Conservation (phyloP, 2,888 invertebrate species). For the Andrena dorsata region DNA sequence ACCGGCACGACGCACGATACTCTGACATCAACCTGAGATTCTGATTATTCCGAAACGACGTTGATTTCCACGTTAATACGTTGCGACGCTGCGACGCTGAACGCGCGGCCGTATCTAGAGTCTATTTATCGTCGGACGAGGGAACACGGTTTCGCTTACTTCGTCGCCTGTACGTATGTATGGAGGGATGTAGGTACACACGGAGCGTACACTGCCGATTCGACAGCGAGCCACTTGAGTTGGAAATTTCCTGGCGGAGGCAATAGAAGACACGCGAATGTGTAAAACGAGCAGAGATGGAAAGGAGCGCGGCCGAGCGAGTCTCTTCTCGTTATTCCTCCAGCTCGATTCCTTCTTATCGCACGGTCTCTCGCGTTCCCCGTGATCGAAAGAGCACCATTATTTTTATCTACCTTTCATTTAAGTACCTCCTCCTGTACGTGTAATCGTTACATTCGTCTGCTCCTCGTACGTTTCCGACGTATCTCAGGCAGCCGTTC, state of each 20-base stretch:
- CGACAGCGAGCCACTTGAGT: background rate
- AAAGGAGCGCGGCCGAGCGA: conserved; percentile 4
- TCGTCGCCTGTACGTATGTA: background rate
- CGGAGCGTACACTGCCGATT: background rate
- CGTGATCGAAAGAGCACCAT: conserved; percentile 67
- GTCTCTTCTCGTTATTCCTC: conserved; percentile 61
- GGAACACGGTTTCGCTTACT: conserved; percentile 24
- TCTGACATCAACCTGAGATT: conserved; percentile 19
- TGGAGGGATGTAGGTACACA: no score
- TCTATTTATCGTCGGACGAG: background rate
- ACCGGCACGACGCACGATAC: conserved; percentile 31
- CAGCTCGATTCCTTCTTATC: conserved; percentile 59
- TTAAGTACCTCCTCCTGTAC: conserved; percentile 60
- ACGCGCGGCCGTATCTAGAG: background rate
- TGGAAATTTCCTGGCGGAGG: conserved; percentile 16
- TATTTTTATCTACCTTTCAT: conserved; percentile 73
- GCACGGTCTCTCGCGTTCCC: conserved; percentile 35
- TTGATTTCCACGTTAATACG: conserved; percentile 25
- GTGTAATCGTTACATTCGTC: conserved; percentile 61
- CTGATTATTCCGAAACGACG: conserved; percentile 34
- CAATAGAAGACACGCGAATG: conserved; percentile 36
- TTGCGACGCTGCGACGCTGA: background rate
- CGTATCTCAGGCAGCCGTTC: background rate
- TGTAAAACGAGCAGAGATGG: background rate
- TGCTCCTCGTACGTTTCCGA: conserved; percentile 24